Base-by-base conservation (phyloP, 2,113 vertebrate species). In the Pteropus alecto region DNA sequence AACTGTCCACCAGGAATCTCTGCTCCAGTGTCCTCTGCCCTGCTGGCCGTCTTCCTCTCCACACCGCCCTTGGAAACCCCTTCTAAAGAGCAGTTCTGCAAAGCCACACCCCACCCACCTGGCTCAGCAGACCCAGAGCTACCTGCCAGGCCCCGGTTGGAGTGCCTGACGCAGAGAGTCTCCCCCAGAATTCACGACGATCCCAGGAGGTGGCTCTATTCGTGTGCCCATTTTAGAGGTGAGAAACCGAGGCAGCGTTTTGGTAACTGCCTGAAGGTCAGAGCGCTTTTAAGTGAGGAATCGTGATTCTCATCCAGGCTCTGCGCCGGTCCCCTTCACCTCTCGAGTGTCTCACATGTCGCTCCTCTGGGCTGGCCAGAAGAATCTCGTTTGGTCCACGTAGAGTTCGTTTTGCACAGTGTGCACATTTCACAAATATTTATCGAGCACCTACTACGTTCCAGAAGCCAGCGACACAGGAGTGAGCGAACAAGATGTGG, bases 131-230 rank as follows among this genome's bases (percentile, higher is more conserved):
- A 78, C 48, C 12, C 26, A 63, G 43, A 28, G 33, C 84, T 26
- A 7, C 33, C 83, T 51, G 87, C 56, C 48, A 26, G 74, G 26
- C 18, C 3, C 21, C 12, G n/a, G 9, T 26, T 1, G n/a, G 38
- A 73, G 51, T 1, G 4, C 33, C 7, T 14, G 11, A 7, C 0
- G 0, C 1, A 5, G 35, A 24, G 24, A 7, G 8, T 46, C 70
- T 91, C 48, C 24, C 28, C 41, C 58, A 3, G 56, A 51, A 38
- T 19, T 35, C 54, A 54, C 24, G 43, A 41, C 1, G 0, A 7
- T 43, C 68, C 38, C 6, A 4, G 10, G 56, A 41, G 56, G 41
- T 6, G 10, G 22, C 19, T 21, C 68, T 51, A 22, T 48, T 54
- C 5, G 28, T 56, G 1, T 21, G 30, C 30, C 93, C 54, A 48